Percentiles rank a stretch among this genome's conserved stretches.
Evolutionary conservation across 2,797 vertebrate genomes (phyloP).

Genomic region (Crenichthys baileyi): DNA sequence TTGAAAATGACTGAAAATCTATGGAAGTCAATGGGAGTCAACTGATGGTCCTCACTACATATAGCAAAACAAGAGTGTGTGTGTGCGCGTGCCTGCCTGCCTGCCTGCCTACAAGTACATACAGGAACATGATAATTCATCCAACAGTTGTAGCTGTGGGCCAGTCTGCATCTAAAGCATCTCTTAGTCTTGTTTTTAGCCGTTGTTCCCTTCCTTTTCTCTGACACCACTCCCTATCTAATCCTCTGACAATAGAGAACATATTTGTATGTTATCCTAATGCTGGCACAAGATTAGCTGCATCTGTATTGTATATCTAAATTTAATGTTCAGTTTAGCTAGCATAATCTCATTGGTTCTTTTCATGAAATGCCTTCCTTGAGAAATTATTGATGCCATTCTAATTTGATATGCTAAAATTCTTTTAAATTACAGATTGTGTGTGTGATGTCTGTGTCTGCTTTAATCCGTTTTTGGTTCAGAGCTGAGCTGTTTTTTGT

Average conservation of each 20-base stretch:
- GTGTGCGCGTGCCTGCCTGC: not conserved
- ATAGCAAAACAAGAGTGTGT: no score
- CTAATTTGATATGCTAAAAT: constrained; percentile 44
- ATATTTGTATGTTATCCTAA: constrained; percentile 32
- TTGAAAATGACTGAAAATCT: no score
- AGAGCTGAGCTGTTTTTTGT: constrained; percentile 16
- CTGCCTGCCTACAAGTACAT: not conserved
- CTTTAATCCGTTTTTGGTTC: constrained; percentile 46
- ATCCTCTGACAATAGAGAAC: constrained; percentile 36
- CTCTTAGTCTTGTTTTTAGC: constrained; percentile 1
- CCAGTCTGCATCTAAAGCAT: not conserved
- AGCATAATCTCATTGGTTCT: constrained; percentile 39
- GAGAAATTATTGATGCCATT: constrained; percentile 39
- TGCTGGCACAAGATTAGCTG: constrained; percentile 11
- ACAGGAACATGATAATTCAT: constrained; percentile 12
- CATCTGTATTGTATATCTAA: constrained; percentile 41
- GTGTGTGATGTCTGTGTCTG: constrained; percentile 47
- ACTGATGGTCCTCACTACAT: no score
- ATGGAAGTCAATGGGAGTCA: no score
- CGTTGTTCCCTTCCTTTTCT: constrained; percentile 14
- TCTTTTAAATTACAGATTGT: constrained; percentile 65
- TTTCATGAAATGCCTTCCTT: constrained; percentile 26
- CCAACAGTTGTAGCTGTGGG: constrained; percentile 4
- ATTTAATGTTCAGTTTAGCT: constrained; percentile 36
- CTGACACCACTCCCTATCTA: constrained; percentile 10